Evolutionary conservation across 2,888 invertebrate genomes (phyloP).

Genomic region (Drosophila subquinaria): DNA sequence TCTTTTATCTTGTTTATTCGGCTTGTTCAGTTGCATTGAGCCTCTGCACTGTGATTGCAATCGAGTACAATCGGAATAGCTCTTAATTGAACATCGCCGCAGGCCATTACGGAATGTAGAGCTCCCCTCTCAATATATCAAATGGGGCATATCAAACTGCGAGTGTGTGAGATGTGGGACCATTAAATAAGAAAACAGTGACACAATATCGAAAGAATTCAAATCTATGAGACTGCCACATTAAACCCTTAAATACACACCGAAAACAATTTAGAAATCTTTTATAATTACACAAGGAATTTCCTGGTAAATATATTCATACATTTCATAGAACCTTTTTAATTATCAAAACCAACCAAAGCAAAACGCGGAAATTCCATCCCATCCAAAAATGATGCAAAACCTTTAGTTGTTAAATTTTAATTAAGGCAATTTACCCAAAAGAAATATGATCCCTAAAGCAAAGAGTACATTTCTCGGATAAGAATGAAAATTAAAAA

Average conservation of each 20-base stretch:
- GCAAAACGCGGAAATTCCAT: too few species aligned
- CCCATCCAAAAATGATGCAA: too few species aligned
- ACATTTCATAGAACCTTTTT: too few species aligned
- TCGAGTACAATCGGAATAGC: too few species aligned
- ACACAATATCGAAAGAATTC: background rate
- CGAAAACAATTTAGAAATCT: too few species aligned
- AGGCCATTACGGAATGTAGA: slow-evolving; percentile 8
- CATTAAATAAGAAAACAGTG: background rate
- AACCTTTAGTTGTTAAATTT: background rate
- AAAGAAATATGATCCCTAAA: background rate
- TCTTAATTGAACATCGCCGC: slow-evolving; percentile 22
- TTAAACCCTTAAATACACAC: background rate
- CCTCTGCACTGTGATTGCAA: slow-evolving; percentile 16
- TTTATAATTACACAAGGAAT: too few species aligned
- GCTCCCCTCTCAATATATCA: background rate
- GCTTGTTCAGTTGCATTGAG: slow-evolving; percentile 1
- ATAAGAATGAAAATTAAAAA: background rate
- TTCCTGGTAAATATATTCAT: too few species aligned
- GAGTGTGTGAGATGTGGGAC: background rate
- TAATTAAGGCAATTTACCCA: background rate
- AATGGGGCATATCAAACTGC: background rate
- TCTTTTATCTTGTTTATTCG: background rate
- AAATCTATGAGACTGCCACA: slow-evolving; percentile 5
- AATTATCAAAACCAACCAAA: too few species aligned
- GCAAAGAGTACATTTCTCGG: background rate